Evolutionary conservation across 1,140 invertebrate genomes (phyloP), one percentile per base, ranked within the genome.

Genomic region (Drosophila rhopaloa): DNA sequence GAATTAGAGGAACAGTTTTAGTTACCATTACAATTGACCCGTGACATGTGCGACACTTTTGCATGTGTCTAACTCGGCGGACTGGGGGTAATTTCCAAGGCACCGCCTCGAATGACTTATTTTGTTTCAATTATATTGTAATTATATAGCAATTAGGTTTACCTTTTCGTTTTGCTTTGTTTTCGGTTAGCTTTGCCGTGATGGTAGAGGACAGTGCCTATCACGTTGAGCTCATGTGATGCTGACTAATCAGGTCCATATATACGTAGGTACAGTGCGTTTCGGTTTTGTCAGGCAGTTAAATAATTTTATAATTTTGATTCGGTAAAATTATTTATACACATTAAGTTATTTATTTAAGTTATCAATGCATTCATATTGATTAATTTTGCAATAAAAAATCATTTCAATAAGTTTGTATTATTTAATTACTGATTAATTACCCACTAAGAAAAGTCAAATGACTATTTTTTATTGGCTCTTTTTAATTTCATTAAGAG

Each of bases 91-190:
- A 86, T 86, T 86, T 63, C 61, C 44, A 40, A 41, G 61, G 40
- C 46, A 62, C 46, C 59, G 40, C 32, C 50, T 46, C 51, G 32
- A 83, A 62, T 58, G 48, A 77, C 56, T 67, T 80, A 55, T 56
- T 57, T 75, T 70, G 47, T 74, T 73, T 79, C 51, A 85, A 82
- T 83, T 71, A 74, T 51, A 56, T 63, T 74, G 84, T 80, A 83
- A 89, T 88, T 88, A 88, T 84, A 74, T 80, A 68, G 81, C 73
- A 84, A 89, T 88, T 88, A 88, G 77, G 73, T 53, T 53, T 70
- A 58, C 48, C 50, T 68, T 75, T 71, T 75, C 47, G 43, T 37
- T 50, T 47, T 40, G 57, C 76, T 65, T 60, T 16, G 41, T 62
- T 67, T 55, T 24, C 6, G 14, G 43, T 10, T 32, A 47, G 14